Evolutionary conservation across 2,113 vertebrate species (phyloP), one percentile per base, ranked within the genome.

Genomic region (Melanerpes aurifrons): DNA sequence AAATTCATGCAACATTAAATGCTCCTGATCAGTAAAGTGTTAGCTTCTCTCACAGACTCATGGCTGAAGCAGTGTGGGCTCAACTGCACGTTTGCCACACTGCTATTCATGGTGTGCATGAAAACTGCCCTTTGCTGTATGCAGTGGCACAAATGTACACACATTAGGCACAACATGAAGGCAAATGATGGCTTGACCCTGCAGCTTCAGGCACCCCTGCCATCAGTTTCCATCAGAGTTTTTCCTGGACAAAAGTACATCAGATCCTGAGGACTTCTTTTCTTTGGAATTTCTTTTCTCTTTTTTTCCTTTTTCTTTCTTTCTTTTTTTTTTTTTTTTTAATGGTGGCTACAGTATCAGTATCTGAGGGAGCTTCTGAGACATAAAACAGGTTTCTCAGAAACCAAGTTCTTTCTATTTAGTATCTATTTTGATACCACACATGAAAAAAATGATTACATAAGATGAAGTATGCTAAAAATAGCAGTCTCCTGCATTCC

Each of bases 401-500:
- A 92, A 96, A 95, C 90, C 70, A 58, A 84, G 81, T 86, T 94
- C 75, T 94, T 86, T 94, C 75, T 94, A 76, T 91, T 91, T 91
- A 90, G 86, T 94, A 87, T 96, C 92, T 95, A 94, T 94, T 96
- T 92, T 94, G 94, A 90, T 95, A 95, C 20, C 88, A 80, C 77
- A 92, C 43, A 61, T 76, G 79, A n/a, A 73, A 92, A 95, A 95
- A 86, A 68, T 3, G 28, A 95, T 97, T 97, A 93, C 90, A 76
- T 96, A 96, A 96, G 83, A 86, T 0, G 35, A 86, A 92, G 62
- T 16, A 12, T n/a, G 63, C 93, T 97, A 97, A 96, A 96, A 97
- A 96, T 96, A 97, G 81, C 66, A 50, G 14, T 86, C 81, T 87
- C 74, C 86, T 87, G 91, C 92, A 91, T 95, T 95, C 89, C 87